phyloP scores from a whole-genome alignment of 2,113 vertebrate genomes.

The Siphamia tubifer region DNA sequence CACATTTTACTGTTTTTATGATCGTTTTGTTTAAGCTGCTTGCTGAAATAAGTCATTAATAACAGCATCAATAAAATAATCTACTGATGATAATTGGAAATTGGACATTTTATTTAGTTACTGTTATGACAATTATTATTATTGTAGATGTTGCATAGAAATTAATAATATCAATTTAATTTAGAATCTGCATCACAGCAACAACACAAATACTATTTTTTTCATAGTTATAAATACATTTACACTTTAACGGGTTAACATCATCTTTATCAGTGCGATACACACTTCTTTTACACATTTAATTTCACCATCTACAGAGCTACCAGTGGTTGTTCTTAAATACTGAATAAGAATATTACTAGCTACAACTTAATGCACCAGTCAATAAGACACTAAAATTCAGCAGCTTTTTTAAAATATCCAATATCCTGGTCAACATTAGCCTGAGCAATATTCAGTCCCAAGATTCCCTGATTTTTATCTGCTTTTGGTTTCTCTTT shows the following conservation, averaged over 20 bases:
- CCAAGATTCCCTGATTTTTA: not conserved
- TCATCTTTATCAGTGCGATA: not conserved
- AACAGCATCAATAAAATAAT: too few species aligned
- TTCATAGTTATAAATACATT: too few species aligned
- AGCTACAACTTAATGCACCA: not conserved
- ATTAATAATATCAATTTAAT: too few species aligned
- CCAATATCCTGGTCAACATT: not conserved
- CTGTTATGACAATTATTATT: too few species aligned
- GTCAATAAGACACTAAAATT: not conserved
- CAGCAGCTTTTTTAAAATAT: not conserved
- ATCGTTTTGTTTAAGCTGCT: too few species aligned
- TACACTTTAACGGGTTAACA: not conserved
- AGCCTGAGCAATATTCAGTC: not conserved
- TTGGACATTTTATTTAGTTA: too few species aligned
- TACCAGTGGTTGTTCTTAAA: not conserved
- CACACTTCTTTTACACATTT: not conserved
- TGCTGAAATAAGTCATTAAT: too few species aligned
- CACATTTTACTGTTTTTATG: too few species aligned
- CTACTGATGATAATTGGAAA: too few species aligned
- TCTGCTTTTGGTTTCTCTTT: not conserved
- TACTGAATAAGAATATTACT: not conserved
- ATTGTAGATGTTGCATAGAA: too few species aligned
- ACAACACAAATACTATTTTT: too few species aligned
- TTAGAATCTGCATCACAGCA: too few species aligned
- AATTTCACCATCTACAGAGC: not conserved